These are phyloP conservation scores for Petrolisthes cinctipes DNA, from an alignment of 2,888 invertebrate genomes.

Conservation along the genomic window DNA sequence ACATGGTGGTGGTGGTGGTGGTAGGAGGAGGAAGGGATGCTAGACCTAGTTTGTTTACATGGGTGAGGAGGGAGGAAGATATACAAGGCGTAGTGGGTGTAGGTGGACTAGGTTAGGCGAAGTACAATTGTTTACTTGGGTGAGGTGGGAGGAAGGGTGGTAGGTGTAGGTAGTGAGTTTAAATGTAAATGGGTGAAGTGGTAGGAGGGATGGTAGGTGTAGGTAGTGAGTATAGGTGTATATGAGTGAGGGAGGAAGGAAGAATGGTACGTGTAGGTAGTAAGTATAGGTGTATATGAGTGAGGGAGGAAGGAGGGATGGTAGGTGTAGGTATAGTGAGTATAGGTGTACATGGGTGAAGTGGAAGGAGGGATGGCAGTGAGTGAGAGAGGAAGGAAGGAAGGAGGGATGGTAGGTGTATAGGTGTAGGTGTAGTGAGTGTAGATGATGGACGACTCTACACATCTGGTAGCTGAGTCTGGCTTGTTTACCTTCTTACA, in stretches of 20 bases:
- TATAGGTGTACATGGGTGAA: background rate
- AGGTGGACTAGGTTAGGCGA: too few relatives aligned
- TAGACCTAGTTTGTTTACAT: too few relatives aligned
- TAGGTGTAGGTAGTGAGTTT: background rate
- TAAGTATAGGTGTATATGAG: background rate
- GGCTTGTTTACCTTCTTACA: constrained; percentile 59
- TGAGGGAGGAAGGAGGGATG: background rate
- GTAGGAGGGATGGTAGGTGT: background rate
- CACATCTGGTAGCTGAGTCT: constrained; percentile 46
- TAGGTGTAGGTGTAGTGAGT: too few relatives aligned
- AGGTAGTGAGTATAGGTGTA: too few relatives aligned
- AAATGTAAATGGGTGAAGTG: background rate
- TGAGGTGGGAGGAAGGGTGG: background rate
- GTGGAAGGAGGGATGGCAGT: background rate
- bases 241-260: background rate
- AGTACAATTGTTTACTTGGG: background rate
- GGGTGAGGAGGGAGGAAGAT: background rate
- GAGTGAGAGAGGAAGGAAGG: background rate
- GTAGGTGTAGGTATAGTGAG: background rate
- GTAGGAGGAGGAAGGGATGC: too few relatives aligned
- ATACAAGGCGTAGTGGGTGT: background rate
- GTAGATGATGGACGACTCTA: background rate
- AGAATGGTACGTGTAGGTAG: background rate
- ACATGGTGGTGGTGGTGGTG: too few relatives aligned
- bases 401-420: background rate